A percentile compares a stretch with the other conserved stretches of the same genome.
Evolutionary conservation across 2,888 invertebrate genomes (phyloP).

Genomic region (Eurois occulta): DNA sequence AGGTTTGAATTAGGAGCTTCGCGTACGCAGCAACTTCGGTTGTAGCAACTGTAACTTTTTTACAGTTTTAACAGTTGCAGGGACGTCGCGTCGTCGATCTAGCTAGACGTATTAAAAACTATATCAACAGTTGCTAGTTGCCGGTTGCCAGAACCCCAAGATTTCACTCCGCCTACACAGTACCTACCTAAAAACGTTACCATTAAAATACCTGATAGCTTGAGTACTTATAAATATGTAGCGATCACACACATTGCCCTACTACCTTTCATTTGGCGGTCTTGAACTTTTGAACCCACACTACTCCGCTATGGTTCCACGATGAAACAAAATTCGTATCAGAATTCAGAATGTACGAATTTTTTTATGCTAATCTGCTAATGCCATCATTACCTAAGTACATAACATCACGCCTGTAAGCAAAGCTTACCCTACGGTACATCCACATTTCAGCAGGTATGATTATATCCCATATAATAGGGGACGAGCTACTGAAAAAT

Average conservation of each 20-base stretch:
- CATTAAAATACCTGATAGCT: slow-evolving; percentile 20
- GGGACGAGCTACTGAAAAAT: neutral
- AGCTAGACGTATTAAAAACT: neutral
- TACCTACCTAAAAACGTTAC: neutral
- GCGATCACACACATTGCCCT: slow-evolving; percentile 26
- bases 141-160: neutral
- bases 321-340: neutral
- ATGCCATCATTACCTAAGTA: neutral
- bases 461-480: neutral
- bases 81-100: neutral
- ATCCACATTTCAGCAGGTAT: neutral
- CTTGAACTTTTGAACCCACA: slow-evolving; percentile 39
- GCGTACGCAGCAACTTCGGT: neutral
- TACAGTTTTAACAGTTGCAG: neutral
- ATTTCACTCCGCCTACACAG: neutral
- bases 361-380: neutral
- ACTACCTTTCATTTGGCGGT: slow-evolving; percentile 17
- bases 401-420: neutral
- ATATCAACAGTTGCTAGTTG: neutral
- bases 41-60: neutral
- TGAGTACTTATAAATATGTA: slow-evolving; percentile 4
- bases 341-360: neutral
- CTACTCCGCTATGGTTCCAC: neutral
- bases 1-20: neutral
- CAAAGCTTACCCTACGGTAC: neutral